These are phyloP conservation scores for Fragum whitleyi DNA, from an alignment of 2,888 invertebrate species.

Conservation along the genomic window DNA sequence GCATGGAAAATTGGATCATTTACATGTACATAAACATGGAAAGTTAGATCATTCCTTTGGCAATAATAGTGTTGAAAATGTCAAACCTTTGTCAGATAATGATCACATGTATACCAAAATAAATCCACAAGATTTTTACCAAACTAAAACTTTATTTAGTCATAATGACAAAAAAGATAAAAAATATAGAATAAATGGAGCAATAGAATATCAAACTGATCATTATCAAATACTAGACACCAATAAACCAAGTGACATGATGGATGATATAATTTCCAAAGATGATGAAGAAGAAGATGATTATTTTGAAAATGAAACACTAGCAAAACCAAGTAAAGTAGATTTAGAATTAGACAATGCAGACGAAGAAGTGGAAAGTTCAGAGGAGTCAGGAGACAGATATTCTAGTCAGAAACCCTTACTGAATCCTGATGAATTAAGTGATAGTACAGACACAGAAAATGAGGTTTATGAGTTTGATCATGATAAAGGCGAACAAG, in stretches of 20 bases:
- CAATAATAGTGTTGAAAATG: background rate
- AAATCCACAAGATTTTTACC: background rate
- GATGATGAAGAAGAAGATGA: background rate
- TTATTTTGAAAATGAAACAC: constrained; percentile 1
- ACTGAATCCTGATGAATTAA: background rate
- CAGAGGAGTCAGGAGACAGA: background rate
- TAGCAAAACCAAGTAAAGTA: background rate
- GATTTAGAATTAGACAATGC: background rate
- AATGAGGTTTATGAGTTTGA: background rate
- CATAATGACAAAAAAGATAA: background rate
- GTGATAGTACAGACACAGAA: background rate
- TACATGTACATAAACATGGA: constrained; percentile 58
- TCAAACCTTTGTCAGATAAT: background rate
- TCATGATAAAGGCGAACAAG: constrained; percentile 35
- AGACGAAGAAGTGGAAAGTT: background rate
- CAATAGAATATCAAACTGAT: background rate
- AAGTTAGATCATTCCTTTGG: background rate
- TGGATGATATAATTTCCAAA: background rate
- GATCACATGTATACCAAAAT: constrained; percentile 19
- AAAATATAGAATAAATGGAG: background rate
- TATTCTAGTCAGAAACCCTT: constrained; percentile 2
- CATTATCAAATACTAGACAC: constrained; percentile 26
- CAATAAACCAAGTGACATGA: background rate
- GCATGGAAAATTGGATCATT: constrained; percentile 14
- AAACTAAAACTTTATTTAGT: constrained; percentile 3